Conservation (phyloP, 2,797 vertebrate species). For the Xyrichtys novacula region DNA sequence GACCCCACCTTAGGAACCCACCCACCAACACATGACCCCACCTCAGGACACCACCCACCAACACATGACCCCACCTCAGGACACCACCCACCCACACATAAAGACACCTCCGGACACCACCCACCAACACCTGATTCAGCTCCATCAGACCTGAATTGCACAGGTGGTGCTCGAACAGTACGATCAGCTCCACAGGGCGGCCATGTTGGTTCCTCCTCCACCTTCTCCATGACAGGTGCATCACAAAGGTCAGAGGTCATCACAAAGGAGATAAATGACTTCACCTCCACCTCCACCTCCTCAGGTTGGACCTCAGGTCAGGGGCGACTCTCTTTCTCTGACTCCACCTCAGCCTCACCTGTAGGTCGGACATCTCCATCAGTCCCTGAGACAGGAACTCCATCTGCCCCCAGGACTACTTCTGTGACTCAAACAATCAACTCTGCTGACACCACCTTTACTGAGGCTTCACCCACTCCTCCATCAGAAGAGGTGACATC, state of each 20-base stretch:
- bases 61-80: no score
- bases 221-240: background rate
- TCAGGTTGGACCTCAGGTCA: no score
- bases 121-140: background rate
- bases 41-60: no score
- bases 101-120: background rate
- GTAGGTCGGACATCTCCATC: background rate
- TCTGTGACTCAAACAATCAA: background rate
- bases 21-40: background rate
- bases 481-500: background rate
- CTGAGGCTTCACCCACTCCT: background rate
- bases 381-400: background rate
- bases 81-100: no score
- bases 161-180: slow-evolving; percentile 49
- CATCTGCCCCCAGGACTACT: background rate
- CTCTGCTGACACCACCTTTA: background rate
- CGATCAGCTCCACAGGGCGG: background rate
- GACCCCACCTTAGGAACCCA: background rate
- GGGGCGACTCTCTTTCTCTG: no score
- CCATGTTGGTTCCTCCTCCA: slow-evolving; percentile 1
- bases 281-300: no score
- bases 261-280: background rate
- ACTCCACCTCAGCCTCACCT: background rate
- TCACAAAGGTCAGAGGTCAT: background rate
- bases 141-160: slow-evolving; percentile 10